Conservation (phyloP, 2,888 invertebrate species). For the Brenthis ino region DNA sequence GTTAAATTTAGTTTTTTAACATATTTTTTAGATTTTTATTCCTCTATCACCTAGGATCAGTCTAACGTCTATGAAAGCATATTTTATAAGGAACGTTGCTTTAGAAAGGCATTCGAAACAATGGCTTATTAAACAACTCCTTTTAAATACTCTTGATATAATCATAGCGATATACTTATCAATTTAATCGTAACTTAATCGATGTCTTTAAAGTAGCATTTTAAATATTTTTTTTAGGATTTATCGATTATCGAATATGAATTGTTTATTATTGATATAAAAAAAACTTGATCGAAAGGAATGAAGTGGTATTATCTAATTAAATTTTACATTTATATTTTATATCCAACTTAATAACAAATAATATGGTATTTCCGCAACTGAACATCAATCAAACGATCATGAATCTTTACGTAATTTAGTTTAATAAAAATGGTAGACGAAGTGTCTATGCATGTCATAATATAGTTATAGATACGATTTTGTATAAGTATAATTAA, state of each 20-base stretch:
- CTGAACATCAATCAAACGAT: conserved; percentile 3
- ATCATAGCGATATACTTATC: no score
- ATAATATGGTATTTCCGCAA: conserved; percentile 2
- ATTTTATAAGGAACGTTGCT: no score
- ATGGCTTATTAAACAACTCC: no score
- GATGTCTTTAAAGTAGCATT: no score
- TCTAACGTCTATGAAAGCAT: no score
- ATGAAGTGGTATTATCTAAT: not conserved
- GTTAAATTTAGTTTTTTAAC: no score
- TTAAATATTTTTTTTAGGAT: no score
- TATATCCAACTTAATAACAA: not conserved
- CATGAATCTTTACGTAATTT: conserved; percentile 2
- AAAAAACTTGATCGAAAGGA: not conserved
- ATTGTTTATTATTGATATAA: not conserved
- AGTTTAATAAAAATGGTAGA: not conserved
- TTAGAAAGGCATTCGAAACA: no score
- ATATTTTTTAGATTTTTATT: no score
- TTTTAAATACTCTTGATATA: no score
- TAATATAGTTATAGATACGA: not conserved
- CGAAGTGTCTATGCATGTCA: not conserved
- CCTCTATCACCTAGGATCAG: no score
- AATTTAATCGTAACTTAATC: no score
- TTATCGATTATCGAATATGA: not conserved
- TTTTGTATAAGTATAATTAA: not conserved
- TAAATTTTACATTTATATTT: conserved; percentile 5